phyloP scores from a whole-genome alignment of 2,113 vertebrate species.

The Dissostichus mawsoni region DNA sequence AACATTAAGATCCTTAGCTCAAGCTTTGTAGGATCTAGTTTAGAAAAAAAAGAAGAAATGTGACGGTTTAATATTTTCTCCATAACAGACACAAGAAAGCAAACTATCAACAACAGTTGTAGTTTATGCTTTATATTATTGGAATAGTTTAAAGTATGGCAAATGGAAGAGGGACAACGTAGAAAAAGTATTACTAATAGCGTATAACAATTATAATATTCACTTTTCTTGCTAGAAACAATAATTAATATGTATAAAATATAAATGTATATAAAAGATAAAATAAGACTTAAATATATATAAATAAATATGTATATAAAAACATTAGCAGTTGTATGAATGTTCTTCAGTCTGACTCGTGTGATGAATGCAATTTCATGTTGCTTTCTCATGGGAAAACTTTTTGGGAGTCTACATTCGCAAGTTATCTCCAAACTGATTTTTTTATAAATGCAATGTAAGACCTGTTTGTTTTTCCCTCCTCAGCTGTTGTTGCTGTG shows the following conservation, averaged over 20 bases:
- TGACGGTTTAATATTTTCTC: too few species aligned
- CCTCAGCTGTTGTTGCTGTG: conserved; percentile 75
- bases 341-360: background rate
- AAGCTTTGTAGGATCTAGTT: background rate
- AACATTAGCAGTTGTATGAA: background rate
- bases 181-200: background rate
- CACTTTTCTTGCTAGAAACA: background rate
- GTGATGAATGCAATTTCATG: background rate
- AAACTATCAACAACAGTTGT: too few species aligned
- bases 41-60: too few species aligned
- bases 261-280: background rate
- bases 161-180: background rate
- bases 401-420: background rate
- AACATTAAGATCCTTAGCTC: background rate
- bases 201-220: background rate
- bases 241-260: background rate
- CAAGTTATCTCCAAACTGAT: background rate
- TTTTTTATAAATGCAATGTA: background rate
- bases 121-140: too few species aligned
- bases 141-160: too few species aligned
- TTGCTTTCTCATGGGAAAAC: background rate
- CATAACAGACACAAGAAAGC: too few species aligned
- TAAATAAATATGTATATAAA: background rate
- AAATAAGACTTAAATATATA: background rate
- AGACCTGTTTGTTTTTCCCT: background rate